Evolutionary conservation across 1,140 invertebrate genomes (phyloP).

Genomic region (Leptonema lineaticorne): DNA sequence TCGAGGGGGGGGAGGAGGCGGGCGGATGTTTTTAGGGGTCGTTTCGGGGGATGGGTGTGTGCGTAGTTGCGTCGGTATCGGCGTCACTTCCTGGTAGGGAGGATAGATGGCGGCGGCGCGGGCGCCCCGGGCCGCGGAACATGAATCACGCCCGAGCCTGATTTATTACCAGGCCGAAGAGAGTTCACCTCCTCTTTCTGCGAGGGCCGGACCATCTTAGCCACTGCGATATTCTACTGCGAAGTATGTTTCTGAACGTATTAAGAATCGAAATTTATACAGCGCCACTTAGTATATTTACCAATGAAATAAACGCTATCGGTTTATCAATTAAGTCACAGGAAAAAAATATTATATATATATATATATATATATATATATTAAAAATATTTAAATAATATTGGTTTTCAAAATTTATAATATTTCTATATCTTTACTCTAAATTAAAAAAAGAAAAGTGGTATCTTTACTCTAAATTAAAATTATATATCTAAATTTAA

Average conservation of each 20-base stretch:
- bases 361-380: too few species aligned
- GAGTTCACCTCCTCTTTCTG: constrained; percentile 26
- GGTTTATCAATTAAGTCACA: too few species aligned
- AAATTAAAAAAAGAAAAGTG: too few species aligned
- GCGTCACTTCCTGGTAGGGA: constrained; percentile 25
- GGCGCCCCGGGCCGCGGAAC: constrained; percentile 33
- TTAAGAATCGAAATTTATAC: too few species aligned
- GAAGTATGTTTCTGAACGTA: background rate
- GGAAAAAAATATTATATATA: too few species aligned
- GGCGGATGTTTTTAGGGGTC: background rate
- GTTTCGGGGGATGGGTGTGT: background rate
- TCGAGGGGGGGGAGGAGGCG: background rate
- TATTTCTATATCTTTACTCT: too few species aligned
- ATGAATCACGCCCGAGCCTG: constrained; percentile 42
- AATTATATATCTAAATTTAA: too few species aligned
- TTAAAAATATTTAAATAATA: too few species aligned
- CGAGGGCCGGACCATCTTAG: constrained; percentile 26
- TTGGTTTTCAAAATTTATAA: too few species aligned
- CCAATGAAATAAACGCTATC: too few species aligned
- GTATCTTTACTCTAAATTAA: too few species aligned
- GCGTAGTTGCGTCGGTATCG: constrained; percentile 17
- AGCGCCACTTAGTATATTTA: too few species aligned
- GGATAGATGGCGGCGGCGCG: constrained; percentile 27
- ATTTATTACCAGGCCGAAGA: constrained; percentile 35
- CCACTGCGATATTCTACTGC: background rate